Evolutionary conservation across 2,797 vertebrate genomes (phyloP).

Genomic region (Ceryle rudis): DNA sequence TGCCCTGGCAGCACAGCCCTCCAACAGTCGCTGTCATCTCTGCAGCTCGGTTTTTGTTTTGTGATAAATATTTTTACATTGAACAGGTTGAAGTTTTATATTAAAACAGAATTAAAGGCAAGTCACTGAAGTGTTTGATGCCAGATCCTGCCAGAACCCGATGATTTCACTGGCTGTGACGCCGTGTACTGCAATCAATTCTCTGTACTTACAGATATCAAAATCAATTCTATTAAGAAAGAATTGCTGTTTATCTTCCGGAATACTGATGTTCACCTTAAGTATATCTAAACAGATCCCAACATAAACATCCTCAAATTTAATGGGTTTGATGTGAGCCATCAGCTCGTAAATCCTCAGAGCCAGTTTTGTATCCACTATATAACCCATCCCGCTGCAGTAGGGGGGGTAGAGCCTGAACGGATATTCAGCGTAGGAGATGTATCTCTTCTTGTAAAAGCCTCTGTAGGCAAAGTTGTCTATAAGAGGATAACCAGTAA

Average conservation of each 20-base stretch:
- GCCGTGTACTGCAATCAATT: slow-evolving; percentile 71
- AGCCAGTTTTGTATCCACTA: slow-evolving; percentile 72
- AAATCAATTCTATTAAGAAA: slow-evolving; percentile 70
- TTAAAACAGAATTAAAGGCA: slow-evolving; percentile 47
- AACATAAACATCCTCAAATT: slow-evolving; percentile 79
- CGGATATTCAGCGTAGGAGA: slow-evolving; percentile 73
- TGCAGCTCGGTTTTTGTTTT: background rate
- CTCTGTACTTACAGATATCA: slow-evolving; percentile 70
- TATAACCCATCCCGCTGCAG: slow-evolving; percentile 74
- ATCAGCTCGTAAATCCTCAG: slow-evolving; percentile 72
- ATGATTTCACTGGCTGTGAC: slow-evolving; percentile 64
- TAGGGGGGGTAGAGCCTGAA: slow-evolving; percentile 73
- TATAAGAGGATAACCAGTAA: slow-evolving; percentile 74
- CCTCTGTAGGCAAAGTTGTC: slow-evolving; percentile 54
- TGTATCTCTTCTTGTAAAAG: slow-evolving; percentile 19
- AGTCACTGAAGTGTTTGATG: slow-evolving; percentile 15
- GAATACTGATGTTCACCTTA: slow-evolving; percentile 64
- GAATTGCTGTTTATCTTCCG: slow-evolving; percentile 66
- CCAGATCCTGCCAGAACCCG: slow-evolving; percentile 71
- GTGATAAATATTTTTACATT: background rate
- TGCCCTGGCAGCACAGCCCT: background rate
- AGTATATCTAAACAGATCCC: slow-evolving; percentile 76
- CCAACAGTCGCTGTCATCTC: background rate
- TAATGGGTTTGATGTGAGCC: slow-evolving; percentile 74
- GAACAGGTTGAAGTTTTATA: background rate